Percentiles rank a stretch among this genome's conserved stretches.
These are phyloP conservation scores for Trypoxylus dichotomus DNA, from an alignment of 1,140 invertebrate genomes.

Conservation along the genomic window DNA sequence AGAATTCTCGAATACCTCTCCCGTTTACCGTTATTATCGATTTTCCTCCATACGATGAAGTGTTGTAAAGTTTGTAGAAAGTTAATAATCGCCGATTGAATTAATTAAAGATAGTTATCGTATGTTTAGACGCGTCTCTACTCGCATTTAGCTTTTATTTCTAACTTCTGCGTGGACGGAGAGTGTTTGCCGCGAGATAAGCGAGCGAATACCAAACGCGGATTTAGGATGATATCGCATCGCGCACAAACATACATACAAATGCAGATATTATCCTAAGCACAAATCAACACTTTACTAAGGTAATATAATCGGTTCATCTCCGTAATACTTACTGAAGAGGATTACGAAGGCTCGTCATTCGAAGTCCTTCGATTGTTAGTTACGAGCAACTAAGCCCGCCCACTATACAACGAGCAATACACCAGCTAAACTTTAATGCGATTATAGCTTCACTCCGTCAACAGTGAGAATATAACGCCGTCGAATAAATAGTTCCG, in stretches of 20 bases:
- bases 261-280: constrained; percentile 8
- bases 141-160: constrained; percentile 2
- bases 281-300: constrained; percentile 24
- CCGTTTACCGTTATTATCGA: background rate
- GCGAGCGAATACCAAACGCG: background rate
- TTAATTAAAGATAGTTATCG: background rate
- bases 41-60: background rate
- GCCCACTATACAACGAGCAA: background rate
- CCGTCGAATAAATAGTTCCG: background rate
- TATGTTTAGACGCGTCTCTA: too few relatives aligned
- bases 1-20: background rate
- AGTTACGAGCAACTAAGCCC: background rate
- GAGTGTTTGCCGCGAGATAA: background rate
- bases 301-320: constrained; percentile 17
- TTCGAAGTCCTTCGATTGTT: constrained; percentile 4
- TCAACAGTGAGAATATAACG: constrained; percentile 7
- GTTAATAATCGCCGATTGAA: background rate
- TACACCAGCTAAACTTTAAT: background rate
- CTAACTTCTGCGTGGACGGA: background rate
- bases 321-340: constrained; percentile 13
- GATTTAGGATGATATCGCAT: background rate
- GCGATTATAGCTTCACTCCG: constrained; percentile 10
- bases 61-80: background rate
- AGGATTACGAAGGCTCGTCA: constrained; percentile 18
- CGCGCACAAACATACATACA: background rate